phyloP scores from a whole-genome alignment of 2,797 vertebrate genomes.

The Pseudomugil gertrudae region DNA sequence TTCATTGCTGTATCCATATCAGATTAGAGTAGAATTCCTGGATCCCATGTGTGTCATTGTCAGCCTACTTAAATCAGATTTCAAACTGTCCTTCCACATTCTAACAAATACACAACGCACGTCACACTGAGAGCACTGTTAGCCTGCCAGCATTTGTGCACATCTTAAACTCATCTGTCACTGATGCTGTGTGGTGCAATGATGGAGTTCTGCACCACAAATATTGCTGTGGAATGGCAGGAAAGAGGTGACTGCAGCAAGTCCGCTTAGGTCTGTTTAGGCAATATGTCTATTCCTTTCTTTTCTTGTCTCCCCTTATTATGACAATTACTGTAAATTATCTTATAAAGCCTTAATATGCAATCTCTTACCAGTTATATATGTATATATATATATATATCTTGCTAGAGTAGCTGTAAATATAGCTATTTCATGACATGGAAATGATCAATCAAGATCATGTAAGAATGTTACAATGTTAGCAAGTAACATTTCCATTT shows the following conservation, averaged over 20 bases:
- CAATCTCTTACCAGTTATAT: not conserved
- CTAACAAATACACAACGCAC: constrained; percentile 29
- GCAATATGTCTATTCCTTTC: constrained; percentile 15
- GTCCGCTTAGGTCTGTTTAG: constrained; percentile 13
- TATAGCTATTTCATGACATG: not conserved
- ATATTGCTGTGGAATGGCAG: constrained; percentile 22
- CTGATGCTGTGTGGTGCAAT: constrained; percentile 27
- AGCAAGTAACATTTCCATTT: not conserved
- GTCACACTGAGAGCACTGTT: constrained; percentile 46
- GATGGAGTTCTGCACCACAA: constrained; percentile 33
- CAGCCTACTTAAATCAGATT: constrained; percentile 32
- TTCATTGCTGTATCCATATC: constrained; percentile 11
- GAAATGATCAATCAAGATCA: not conserved
- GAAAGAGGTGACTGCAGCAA: constrained; percentile 16
- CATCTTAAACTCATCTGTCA: constrained; percentile 51
- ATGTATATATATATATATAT: too few relatives aligned
- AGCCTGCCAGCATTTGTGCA: constrained; percentile 42
- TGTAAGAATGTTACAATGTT: not conserved
- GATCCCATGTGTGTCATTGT: constrained; percentile 12
- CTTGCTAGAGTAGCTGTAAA: not conserved
- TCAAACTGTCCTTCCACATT: constrained; percentile 39
- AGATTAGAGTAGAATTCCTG: constrained; percentile 22
- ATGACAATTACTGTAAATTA: constrained; percentile 21
- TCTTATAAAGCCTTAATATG: constrained; percentile 8
- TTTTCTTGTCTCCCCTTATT: constrained; percentile 19